phyloP scores from a whole-genome alignment of 2,113 vertebrate genomes.

The Hippocampus zosterae region DNA sequence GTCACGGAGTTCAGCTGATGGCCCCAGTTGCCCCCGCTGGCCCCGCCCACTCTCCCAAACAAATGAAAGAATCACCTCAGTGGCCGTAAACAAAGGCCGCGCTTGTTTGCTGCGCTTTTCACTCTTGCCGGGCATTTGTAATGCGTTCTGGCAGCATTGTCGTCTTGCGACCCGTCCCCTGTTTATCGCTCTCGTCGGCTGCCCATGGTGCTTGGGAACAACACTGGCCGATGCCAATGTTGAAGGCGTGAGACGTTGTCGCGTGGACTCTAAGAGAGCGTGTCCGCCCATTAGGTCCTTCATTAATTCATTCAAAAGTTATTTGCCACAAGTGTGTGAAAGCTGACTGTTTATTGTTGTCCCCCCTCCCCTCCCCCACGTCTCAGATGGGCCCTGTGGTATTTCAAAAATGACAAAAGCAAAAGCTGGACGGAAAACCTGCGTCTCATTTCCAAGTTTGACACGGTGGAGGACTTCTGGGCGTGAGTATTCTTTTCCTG shows the following conservation, averaged over 20 bases:
- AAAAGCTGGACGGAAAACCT: conserved; percentile 81
- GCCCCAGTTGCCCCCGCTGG: conserved; percentile 34
- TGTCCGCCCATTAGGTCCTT: neutral
- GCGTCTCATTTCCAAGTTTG: conserved; percentile 80
- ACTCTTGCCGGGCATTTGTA: conserved; percentile 37
- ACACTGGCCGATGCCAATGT: neutral
- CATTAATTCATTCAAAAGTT: neutral
- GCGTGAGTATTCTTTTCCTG: conserved; percentile 67
- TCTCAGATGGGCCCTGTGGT: conserved; percentile 79
- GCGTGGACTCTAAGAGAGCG: neutral
- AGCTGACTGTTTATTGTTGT: conserved; percentile 11
- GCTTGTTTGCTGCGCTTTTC: conserved; percentile 35
- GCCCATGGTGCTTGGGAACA: neutral
- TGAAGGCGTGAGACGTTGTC: neutral
- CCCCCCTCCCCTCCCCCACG: neutral
- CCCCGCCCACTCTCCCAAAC: conserved; percentile 32
- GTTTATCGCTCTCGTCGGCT: neutral
- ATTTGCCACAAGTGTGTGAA: conserved; percentile 10
- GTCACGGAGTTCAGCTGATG: conserved; percentile 43
- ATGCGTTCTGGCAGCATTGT: conserved; percentile 31
- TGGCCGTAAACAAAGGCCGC: conserved; percentile 52
- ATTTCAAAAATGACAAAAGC: conserved; percentile 83
- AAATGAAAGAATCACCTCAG: conserved; percentile 51
- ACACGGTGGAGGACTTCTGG: conserved; percentile 83
- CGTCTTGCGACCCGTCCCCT: conserved; percentile 15